Conservation (phyloP, 2,888 invertebrate genomes). For the Alloplasta piceator region DNA sequence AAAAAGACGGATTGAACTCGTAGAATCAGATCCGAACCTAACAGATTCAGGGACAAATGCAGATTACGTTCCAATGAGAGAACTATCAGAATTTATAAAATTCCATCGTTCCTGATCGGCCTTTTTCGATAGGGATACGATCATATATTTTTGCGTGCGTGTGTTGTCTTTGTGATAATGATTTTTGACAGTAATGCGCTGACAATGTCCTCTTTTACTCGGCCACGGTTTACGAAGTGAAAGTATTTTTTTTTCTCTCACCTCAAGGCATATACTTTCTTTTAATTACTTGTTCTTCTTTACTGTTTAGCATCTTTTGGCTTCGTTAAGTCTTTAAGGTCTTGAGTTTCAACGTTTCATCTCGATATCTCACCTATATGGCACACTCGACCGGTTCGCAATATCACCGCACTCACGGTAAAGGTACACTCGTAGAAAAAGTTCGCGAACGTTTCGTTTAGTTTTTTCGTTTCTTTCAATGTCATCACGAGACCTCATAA, state of each 20-base stretch:
- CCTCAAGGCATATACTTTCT: conserved; percentile 47
- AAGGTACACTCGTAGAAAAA: conserved; percentile 28
- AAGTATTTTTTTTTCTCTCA: conserved; percentile 31
- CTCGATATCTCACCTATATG: conserved; percentile 65
- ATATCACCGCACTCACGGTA: conserved; percentile 38
- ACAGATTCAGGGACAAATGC: too few species aligned
- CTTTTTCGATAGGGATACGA: conserved; percentile 2
- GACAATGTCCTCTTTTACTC: conserved; percentile 37
- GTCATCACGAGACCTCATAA: not conserved
- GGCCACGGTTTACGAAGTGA: conserved; percentile 39
- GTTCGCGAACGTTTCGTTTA: conserved; percentile 43
- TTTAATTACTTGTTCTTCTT: conserved; percentile 50
- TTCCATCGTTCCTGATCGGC: too few species aligned
- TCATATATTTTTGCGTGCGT: conserved; percentile 5
- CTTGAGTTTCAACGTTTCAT: conserved; percentile 68
- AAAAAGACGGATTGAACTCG: too few species aligned
- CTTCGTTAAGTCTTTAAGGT: conserved; percentile 79
- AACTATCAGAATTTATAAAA: too few species aligned
- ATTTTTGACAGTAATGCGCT: conserved; percentile 42
- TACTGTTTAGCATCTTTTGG: conserved; percentile 81
- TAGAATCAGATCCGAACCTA: too few species aligned
- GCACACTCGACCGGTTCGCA: conserved; percentile 65
- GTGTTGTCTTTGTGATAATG: conserved; percentile 49
- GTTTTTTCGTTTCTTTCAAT: conserved; percentile 12
- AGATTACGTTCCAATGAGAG: too few species aligned